Evolutionary conservation across 2,113 vertebrate genomes (phyloP).

Genomic region (Eclectus roratus): DNA sequence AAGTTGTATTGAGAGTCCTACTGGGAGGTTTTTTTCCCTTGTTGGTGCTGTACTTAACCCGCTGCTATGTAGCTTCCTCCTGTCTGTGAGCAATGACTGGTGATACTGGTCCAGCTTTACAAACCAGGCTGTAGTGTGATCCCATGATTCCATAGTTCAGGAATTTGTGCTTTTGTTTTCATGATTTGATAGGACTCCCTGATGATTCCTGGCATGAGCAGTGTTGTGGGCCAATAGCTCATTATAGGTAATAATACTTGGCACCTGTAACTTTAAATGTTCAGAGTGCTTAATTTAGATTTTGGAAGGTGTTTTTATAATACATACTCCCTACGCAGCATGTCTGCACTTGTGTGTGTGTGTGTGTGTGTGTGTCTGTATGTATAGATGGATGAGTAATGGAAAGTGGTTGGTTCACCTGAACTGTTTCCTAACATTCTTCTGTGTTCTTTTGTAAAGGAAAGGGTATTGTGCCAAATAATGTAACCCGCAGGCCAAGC

Average conservation of each 20-base stretch:
- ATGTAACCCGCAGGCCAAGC: conserved; percentile 83
- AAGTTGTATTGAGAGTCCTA: neutral
- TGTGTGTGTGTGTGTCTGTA: neutral
- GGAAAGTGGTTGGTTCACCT: neutral
- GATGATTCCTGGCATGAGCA: conserved; percentile 21
- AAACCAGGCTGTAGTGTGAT: neutral
- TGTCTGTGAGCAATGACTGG: neutral
- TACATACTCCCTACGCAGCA: neutral
- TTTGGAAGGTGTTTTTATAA: neutral
- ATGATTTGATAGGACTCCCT: conserved; percentile 14
- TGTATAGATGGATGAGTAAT: neutral
- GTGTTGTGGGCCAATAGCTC: neutral
- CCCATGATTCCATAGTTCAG: conserved; percentile 22
- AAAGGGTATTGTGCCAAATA: conserved; percentile 82
- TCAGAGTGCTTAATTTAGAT: neutral
- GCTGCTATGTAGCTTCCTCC: neutral
- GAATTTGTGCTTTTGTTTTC: conserved; percentile 54
- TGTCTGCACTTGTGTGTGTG: accelerated
- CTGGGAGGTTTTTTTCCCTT: neutral
- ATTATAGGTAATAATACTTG: neutral
- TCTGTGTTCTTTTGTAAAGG: conserved; percentile 72
- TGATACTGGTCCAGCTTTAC: neutral
- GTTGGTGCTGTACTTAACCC: neutral
- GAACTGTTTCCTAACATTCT: conserved; percentile 26
- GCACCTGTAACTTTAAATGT: neutral